Evolutionary conservation across 2,113 vertebrate genomes (phyloP).

Genomic region (Zapus hudsonius): DNA sequence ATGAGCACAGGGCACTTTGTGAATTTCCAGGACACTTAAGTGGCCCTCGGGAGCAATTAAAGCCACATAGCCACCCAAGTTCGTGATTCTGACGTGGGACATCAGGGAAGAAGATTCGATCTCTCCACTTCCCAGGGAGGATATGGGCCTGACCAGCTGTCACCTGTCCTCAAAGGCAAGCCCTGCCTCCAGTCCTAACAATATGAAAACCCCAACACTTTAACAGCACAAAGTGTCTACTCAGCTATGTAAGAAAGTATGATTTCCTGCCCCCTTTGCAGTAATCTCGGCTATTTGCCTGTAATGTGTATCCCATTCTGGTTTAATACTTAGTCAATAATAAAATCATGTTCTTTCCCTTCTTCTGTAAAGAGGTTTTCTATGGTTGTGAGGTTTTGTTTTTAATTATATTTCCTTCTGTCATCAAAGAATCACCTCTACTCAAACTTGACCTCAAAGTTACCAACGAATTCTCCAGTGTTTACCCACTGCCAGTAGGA

Average conservation of each 20-base stretch:
- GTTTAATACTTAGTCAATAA: not conserved
- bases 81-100: not conserved
- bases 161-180: not conserved
- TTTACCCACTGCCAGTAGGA: not conserved
- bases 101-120: not conserved
- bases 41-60: not conserved
- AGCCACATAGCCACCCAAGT: not conserved
- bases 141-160: not conserved
- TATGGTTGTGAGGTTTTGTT: not conserved
- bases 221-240: not conserved
- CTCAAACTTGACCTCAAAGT: slow-evolving; percentile 11
- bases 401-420: not conserved
- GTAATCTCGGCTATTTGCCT: not conserved
- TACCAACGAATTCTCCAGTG: not conserved
- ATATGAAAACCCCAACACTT: not conserved
- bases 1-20: not conserved
- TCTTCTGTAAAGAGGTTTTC: not conserved
- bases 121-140: not conserved
- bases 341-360: slow-evolving; percentile 17
- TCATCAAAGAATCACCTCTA: slow-evolving; percentile 17
- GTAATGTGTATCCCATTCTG: not conserved
- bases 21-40: not conserved
- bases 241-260: not conserved
- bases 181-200: not conserved
- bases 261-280: not conserved